Evolutionary conservation across 2,797 vertebrate genomes (phyloP).

Genomic region (Aplochiton taeniatus): DNA sequence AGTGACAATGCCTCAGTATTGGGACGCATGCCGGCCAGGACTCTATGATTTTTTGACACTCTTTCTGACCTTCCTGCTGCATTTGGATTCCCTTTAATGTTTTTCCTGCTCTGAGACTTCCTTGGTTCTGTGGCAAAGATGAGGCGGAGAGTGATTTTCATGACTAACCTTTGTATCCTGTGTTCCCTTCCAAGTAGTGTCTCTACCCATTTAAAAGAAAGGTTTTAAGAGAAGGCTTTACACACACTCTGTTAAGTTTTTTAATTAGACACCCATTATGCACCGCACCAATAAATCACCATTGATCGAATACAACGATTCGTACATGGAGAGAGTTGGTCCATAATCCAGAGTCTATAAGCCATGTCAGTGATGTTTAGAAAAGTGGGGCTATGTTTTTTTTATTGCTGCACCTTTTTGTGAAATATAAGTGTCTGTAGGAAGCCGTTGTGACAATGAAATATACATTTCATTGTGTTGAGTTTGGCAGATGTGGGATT

Average conservation of each 20-base stretch:
- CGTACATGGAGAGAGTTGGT: conserved; percentile 28
- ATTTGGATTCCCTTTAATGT: conserved; percentile 36
- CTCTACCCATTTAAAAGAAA: no score
- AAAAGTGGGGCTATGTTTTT: conserved; percentile 18
- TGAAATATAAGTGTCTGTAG: conserved; percentile 26
- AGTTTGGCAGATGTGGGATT: conserved; percentile 40
- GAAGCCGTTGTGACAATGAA: conserved; percentile 50
- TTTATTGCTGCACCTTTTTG: conserved; percentile 47
- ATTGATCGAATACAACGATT: conserved; percentile 45
- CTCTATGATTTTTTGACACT: conserved; percentile 30
- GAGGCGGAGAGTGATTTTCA: not conserved
- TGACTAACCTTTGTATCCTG: no score
- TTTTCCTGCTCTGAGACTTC: conserved; percentile 7
- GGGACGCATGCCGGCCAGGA: conserved; percentile 25
- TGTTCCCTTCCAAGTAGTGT: no score
- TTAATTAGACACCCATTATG: conserved; percentile 1
- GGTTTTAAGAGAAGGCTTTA: not conserved
- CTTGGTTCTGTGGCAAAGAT: conserved; percentile 12
- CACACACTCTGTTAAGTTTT: not conserved
- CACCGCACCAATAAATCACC: not conserved
- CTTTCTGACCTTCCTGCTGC: conserved; percentile 10
- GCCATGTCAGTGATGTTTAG: conserved; percentile 23
- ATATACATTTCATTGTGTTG: conserved; percentile 40
- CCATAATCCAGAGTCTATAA: conserved; percentile 22
- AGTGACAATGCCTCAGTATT: conserved; percentile 41